Evolutionary conservation across 2,797 vertebrate species (phyloP).

Genomic region (Euphonia xanthogaster): DNA sequence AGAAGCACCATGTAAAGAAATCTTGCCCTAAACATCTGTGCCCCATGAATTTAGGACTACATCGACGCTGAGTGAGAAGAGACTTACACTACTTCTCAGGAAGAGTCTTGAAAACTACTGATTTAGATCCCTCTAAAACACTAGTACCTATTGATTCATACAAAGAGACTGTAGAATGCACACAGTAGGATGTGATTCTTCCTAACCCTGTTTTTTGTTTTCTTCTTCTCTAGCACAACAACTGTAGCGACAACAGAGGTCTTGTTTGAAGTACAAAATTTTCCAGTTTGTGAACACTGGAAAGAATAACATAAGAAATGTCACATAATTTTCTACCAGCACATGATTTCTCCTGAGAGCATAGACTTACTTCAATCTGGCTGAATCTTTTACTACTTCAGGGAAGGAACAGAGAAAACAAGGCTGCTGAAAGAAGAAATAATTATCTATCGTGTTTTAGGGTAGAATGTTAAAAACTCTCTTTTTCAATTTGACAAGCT

Average conservation of each 20-base stretch:
- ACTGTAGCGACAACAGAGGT: background rate
- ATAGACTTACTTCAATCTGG: background rate
- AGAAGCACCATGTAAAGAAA: background rate
- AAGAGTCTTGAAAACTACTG: background rate
- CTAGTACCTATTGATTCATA: background rate
- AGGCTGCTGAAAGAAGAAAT: background rate
- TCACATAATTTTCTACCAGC: background rate
- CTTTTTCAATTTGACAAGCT: background rate
- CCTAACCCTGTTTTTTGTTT: background rate
- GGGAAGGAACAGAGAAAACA: background rate
- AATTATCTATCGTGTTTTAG: background rate
- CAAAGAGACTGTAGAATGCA: background rate
- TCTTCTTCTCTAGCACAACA: background rate
- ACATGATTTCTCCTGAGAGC: background rate
- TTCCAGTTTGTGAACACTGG: background rate
- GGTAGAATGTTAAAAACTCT: background rate
- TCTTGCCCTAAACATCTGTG: background rate
- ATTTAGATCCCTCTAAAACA: background rate
- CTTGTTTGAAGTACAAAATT: background rate
- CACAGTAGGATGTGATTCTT: background rate
- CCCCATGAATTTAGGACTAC: background rate
- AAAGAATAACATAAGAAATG: background rate
- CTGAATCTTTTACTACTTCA: background rate
- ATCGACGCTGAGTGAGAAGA: background rate
- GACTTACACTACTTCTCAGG: accelerated